A percentile compares a stretch with the other conserved stretches of the same genome.
These are phyloP conservation scores for Amphimedon queenslandica DNA, from an alignment of 37 sponge, comb jelly and placozoan genomes.

Conservation along the genomic window DNA sequence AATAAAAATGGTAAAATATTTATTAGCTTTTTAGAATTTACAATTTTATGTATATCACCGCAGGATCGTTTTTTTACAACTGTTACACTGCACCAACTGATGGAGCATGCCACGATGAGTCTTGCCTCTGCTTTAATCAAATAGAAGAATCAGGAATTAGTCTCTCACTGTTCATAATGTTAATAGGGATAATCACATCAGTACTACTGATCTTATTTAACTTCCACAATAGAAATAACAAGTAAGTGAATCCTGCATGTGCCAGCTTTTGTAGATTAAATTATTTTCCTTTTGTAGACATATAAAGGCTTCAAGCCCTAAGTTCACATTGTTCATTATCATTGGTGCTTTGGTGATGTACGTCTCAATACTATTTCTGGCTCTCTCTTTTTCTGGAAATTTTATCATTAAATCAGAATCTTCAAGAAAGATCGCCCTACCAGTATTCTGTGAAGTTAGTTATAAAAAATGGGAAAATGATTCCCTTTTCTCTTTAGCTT, in stretches of 20 bases:
- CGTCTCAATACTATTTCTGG: neutral
- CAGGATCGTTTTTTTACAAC: too few species aligned
- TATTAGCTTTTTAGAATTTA: too few species aligned
- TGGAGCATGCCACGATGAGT: neutral
- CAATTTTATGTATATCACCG: too few species aligned
- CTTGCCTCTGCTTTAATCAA: neutral
- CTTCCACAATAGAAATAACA: neutral
- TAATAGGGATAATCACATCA: neutral
- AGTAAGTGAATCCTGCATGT: too few species aligned
- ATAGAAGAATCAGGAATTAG: neutral
- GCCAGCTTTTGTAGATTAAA: too few species aligned
- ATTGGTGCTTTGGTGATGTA: neutral
- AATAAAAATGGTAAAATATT: too few species aligned
- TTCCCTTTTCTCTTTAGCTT: neutral
- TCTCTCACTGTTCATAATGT: neutral
- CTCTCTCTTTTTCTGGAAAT: neutral
- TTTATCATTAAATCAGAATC: neutral
- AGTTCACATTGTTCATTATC: neutral
- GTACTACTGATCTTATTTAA: neutral
- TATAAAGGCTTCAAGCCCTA: neutral
- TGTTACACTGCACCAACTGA: neutral
- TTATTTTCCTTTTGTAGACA: neutral
- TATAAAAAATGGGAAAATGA: neutral
- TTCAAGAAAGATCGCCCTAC: neutral
- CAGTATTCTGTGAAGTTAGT: slow-evolving; percentile 2